A percentile compares a stretch with the other conserved stretches of the same genome.
These are phyloP conservation scores for Struthio camelus DNA, from an alignment of 2,113 vertebrate species.

Conservation along the genomic window DNA sequence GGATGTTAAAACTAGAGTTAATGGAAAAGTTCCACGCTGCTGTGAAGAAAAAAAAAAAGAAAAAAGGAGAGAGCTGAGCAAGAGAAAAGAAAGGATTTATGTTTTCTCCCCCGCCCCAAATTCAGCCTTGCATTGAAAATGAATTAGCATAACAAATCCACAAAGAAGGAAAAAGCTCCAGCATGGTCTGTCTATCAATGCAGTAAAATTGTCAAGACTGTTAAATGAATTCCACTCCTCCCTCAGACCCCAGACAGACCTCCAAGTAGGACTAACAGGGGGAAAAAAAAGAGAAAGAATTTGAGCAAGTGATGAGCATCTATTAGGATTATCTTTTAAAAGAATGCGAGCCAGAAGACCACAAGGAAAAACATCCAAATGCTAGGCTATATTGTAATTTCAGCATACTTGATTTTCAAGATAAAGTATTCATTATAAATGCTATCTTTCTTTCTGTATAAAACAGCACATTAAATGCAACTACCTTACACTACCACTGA, in stretches of 20 bases:
- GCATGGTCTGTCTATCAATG: neutral
- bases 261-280: neutral
- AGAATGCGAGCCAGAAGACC: neutral
- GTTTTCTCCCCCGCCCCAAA: neutral
- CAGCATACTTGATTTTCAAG: neutral
- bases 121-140: neutral
- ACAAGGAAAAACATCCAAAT: neutral
- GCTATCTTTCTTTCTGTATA: neutral
- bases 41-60: neutral
- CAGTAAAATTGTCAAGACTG: neutral
- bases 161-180: neutral
- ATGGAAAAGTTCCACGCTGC: neutral
- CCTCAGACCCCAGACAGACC: neutral
- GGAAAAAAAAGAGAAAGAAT: neutral
- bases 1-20: neutral
- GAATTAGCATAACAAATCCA: neutral
- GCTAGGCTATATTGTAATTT: neutral
- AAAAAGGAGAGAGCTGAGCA: neutral
- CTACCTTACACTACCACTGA: neutral
- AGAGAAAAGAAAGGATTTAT: neutral
- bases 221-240: neutral
- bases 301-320: neutral
- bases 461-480: neutral
- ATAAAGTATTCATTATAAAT: neutral
- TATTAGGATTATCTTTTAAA: neutral